A percentile compares a stretch with the other conserved stretches of the same genome.
Evolutionary conservation across 2,888 invertebrate genomes (phyloP).

Genomic region (Drosophila multiciliata): DNA sequence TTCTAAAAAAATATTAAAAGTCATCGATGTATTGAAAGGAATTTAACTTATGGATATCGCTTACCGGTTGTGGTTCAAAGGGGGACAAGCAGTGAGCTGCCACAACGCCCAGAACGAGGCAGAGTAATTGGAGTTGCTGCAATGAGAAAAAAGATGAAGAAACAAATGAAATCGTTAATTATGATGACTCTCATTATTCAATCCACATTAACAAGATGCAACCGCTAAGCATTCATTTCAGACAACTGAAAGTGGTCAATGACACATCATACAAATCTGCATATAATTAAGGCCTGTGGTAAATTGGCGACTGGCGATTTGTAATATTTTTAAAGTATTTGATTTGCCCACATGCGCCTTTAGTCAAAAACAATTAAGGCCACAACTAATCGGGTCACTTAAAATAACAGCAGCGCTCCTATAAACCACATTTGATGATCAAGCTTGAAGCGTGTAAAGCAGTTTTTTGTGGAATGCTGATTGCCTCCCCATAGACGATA

Average conservation of each 20-base stretch:
- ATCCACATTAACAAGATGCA: conserved; percentile 23
- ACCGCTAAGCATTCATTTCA: conserved; percentile 33
- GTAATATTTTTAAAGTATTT: conserved; percentile 20
- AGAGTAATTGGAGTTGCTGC: conserved; percentile 66
- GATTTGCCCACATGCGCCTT: conserved; percentile 22
- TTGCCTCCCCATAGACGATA: conserved; percentile 45
- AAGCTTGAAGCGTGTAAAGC: conserved; percentile 43
- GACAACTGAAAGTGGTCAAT: conserved; percentile 18
- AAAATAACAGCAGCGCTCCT: conserved; percentile 12
- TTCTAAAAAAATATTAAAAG: conserved; percentile 23
- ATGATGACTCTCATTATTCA: conserved; percentile 10
- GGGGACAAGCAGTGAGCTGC: conserved; percentile 52
- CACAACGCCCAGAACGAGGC: conserved; percentile 61
- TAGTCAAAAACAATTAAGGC: conserved; percentile 18
- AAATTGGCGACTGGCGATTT: conserved; percentile 32
- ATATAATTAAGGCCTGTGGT: conserved; percentile 43
- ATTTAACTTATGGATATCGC: not conserved
- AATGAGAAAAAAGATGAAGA: conserved; percentile 14
- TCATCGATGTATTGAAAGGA: not conserved
- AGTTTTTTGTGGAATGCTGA: conserved; percentile 31
- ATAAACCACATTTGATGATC: conserved; percentile 40
- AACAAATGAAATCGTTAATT: conserved; percentile 15
- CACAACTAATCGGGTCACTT: conserved; percentile 44
- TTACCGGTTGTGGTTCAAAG: conserved; percentile 37
- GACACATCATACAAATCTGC: conserved; percentile 42